Evolutionary conservation across 2,888 invertebrate species (phyloP).

Genomic region (Gastracanthus pulcherrimus): DNA sequence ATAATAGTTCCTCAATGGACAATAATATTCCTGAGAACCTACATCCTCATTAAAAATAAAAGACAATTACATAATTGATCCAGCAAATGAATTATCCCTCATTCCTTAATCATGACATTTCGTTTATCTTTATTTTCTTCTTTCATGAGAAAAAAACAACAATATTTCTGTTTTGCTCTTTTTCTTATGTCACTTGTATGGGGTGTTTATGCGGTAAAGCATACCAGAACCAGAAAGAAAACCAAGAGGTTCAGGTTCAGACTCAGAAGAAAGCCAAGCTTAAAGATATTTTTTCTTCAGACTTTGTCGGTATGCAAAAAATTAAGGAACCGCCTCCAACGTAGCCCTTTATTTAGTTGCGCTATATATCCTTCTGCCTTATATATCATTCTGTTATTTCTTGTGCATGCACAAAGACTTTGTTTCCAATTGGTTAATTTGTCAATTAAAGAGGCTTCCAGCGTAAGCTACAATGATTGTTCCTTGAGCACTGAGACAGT

Average conservation of each 20-base stretch:
- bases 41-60: background rate
- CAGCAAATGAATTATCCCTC: background rate
- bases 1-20: background rate
- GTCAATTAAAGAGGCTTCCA: conserved; percentile 53
- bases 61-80: background rate
- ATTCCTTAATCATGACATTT: conserved; percentile 16
- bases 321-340: conserved; percentile 67
- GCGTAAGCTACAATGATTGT: conserved; percentile 52
- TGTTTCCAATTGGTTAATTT: conserved; percentile 56
- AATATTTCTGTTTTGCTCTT: conserved; percentile 48
- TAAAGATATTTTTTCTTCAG: conserved; percentile 91
- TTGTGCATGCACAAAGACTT: conserved; percentile 56
- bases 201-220: conserved; percentile 81
- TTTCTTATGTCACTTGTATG: conserved; percentile 68
- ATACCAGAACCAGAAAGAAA: conserved; percentile 85
- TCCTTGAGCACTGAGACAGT: conserved; percentile 51
- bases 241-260: conserved; percentile 69
- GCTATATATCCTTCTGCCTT: conserved; percentile 46
- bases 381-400: conserved; percentile 46
- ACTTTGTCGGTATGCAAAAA: conserved; percentile 84
- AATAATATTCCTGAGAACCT: background rate
- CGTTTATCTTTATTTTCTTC: conserved; percentile 7
- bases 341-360: conserved; percentile 63
- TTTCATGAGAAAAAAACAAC: conserved; percentile 33
- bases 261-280: conserved; percentile 91